Evolutionary conservation across 2,797 vertebrate genomes (phyloP), one percentile per base, ranked within the genome.

Genomic region (Geotrypetes seraphini): DNA sequence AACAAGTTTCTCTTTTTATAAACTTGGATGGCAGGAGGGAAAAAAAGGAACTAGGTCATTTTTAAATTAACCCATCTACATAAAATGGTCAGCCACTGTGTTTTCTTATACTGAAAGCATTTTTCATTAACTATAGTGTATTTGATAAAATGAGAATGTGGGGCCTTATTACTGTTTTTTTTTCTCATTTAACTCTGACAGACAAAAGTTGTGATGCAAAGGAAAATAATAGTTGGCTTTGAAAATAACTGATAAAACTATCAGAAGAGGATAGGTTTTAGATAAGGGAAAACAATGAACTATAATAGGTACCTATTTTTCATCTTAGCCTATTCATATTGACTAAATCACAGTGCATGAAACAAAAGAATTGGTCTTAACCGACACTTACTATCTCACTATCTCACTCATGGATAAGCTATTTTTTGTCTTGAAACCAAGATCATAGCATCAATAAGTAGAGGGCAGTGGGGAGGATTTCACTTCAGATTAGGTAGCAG

Each of bases 341-440:
- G 30, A 49, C 47, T 53, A 62, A 53, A 53, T 60, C 53, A 50
- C 55, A 47, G 44, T 63, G 55, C 48, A 60, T 56, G 54, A 53
- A 58, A 47, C 43, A 39, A 60, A 40, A 39, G n/a, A 36, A 39
- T 47, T 54, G 51, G 53, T 55, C 46, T 54, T 48, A 47, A 50
- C 17, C 31, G 46, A 36, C 43, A 50, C 46, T 39, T 54, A 57
- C 39, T 46, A 59, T 43, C 43, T 50, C 55, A 52, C 10, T 28
- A n/a, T n/a, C n/a, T n/a, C n/a, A n/a, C n/a, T n/a, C 47, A 41
- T 43, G 38, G 0, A 16, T 50, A 58, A 60, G 43, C 56, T 67
- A 47, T 45, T 63, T n/a, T 60, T 31, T 52, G 43, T 50, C 60
- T 63, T n/a, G n/a, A n/a, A n/a, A n/a, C n/a, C n/a, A n/a, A n/a